Base-by-base conservation (phyloP, 2,113 vertebrate species). In the Phycodurus eques region DNA sequence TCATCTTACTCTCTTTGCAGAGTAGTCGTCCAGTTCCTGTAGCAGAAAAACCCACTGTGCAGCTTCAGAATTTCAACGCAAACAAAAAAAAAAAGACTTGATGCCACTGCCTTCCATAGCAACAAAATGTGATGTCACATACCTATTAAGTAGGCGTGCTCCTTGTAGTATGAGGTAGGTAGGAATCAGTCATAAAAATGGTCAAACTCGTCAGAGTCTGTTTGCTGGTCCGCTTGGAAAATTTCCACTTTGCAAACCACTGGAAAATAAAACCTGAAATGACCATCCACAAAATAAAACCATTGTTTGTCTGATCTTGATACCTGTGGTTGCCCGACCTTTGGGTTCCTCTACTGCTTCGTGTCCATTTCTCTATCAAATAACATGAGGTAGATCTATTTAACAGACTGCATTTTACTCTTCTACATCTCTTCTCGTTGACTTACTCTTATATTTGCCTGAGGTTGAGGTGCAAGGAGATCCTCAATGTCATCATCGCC, bases 191-290 rank as follows among this genome's bases (percentile, higher is more conserved):
- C 87, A 64, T 92, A 93, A 74, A 94, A 94, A 74, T 91, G 60
- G 74, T 93, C 90, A 78, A 87, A 92, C 74, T 92, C 90, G 61
- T 92, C 89, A 9, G 90, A 87, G 73, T 90, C 83, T 5, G 64
- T 79, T 2, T n/a, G 72, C 0, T 73, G 51, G 2, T 80, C 69
- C 0, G 44, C 86, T 65, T 72, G 84, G 33, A 87, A 85, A 53
- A 67, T 80, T n/a, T 67, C 61, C 63, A 83, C 53, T 17, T 73
- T 79, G 72, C 63, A 68, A 56, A 13, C 13, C 0, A 0, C 89
- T 88, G 80, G 19, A 81, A 81, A 82, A 65, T 27, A 5, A 15
- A 7, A 51, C 11, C 19, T 7, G 0, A 43, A 27, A 44, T 80
- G 13, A 74, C 31, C 65, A 33, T 62, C 6, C 7, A 8, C 20